Base-by-base conservation (phyloP, 2,113 vertebrate species). In the Phrynosoma platyrhinos region DNA sequence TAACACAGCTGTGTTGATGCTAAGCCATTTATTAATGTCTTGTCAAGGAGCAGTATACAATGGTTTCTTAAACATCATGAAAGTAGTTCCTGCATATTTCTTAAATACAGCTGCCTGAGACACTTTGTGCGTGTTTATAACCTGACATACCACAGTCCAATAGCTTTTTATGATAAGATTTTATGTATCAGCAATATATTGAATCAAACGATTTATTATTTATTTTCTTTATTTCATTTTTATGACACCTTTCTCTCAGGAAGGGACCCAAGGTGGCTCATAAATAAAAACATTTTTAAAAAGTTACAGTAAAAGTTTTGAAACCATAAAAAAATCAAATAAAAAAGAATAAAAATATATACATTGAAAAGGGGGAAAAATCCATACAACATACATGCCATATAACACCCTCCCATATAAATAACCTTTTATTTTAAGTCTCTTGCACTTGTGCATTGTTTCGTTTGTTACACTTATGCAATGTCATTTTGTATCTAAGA, bases 11-110 rank as follows among this genome's bases (percentile, higher is more conserved):
- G 42, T 42, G 4, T 53, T 25, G 13, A 0, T 81, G 16, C 14
- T 30, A 81, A 21, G 53, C 68, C 13, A 0, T 47, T 92, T 23
- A n/a, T 86, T 84, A 81, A 88, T 77, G 62, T 93, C 68, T 86
- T 42, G 5, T 6, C 88, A 55, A 55, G 62, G 62, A 82, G n/a
- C 42, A 1, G n/a, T 52, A 1, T 82, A 13, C 5, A 0, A 69
- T 91, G 32, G 68, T 89, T 92, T 82, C 52, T 81, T 66, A 72
- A 47, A 82, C 76, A 52, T 32, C 80, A 32, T 62, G 40, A 9
- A 86, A 87, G n/a, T 62, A 6, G 82, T 88, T 69, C 36, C 21
- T 87, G n/a, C 75, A 4, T 62, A 7, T 4, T 77, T 62, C 76
- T 83, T 78, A 62, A 25, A 32, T 82, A 0, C 30, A 87, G 13